Conservation (phyloP, 2,888 invertebrate genomes). For the Sericinus montela region DNA sequence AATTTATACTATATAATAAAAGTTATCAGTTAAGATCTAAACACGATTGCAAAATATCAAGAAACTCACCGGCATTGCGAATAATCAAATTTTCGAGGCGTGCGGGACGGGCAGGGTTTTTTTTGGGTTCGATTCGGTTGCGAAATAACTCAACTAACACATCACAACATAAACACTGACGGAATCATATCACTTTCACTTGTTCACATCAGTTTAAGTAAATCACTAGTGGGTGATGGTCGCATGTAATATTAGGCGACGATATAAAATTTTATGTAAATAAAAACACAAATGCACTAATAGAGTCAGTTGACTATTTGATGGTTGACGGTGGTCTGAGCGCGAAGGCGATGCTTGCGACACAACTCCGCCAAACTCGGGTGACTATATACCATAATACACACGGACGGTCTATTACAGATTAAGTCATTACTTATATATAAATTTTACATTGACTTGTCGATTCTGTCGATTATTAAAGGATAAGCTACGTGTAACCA, state of each 20-base stretch:
- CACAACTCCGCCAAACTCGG: neutral
- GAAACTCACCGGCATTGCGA: slow-evolving; percentile 17
- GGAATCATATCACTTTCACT: slow-evolving; percentile 3
- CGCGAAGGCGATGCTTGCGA: neutral
- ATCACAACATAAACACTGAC: neutral
- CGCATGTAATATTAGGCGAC: no score
- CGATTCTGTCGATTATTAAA: no score
- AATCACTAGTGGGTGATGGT: neutral
- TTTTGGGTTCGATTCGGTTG: neutral
- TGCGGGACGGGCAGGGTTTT: neutral
- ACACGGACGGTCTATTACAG: neutral
- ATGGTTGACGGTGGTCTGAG: slow-evolving; percentile 3
- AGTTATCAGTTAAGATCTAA: no score
- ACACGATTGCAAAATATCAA: neutral
- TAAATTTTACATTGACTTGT: no score
- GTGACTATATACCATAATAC: neutral
- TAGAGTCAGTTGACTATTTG: slow-evolving; percentile 1
- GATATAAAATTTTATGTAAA: neutral
- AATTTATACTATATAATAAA: no score
- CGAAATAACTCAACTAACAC: neutral
- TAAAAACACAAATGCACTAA: neutral
- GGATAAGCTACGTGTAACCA: no score
- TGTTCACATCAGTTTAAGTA: neutral
- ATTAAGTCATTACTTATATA: no score
- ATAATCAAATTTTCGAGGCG: slow-evolving; percentile 1